A percentile compares a stretch with the other conserved stretches of the same genome.
Evolutionary conservation across 2,888 invertebrate genomes (phyloP).

Genomic region (Drosophila setosimentum): DNA sequence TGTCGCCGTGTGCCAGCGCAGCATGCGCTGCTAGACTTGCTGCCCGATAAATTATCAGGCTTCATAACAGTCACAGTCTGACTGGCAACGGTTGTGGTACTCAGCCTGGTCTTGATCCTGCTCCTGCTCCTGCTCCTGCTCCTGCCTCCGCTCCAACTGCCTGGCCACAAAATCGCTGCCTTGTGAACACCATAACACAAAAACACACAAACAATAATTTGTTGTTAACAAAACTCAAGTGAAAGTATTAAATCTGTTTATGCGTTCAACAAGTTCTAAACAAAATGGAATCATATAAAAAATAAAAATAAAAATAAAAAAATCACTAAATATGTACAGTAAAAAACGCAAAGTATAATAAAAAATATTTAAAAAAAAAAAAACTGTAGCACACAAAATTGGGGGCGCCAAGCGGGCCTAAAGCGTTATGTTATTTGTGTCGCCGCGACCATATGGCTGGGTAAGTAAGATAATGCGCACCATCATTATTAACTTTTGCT

Average conservation of each 20-base stretch:
- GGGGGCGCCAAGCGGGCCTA: constrained; percentile 35
- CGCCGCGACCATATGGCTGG: constrained; percentile 66
- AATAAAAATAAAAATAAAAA: constrained; percentile 1
- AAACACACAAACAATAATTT: constrained; percentile 27
- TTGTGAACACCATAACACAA: constrained; percentile 5
- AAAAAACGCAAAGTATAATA: neutral
- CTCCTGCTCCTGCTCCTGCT: constrained; percentile 4
- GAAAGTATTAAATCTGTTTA: constrained; percentile 25
- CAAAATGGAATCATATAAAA: neutral
- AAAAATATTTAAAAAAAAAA: constrained; percentile 5
- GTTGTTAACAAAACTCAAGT: constrained; percentile 45
- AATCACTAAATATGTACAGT: constrained; percentile 5
- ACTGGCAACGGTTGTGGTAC: constrained; percentile 74
- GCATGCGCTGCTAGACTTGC: constrained; percentile 79
- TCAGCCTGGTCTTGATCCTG: constrained; percentile 14
- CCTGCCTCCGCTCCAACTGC: constrained; percentile 5
- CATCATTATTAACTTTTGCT: constrained; percentile 72
- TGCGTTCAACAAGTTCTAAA: constrained; percentile 9
- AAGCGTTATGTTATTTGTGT: constrained; percentile 15
- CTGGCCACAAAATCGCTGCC: neutral
- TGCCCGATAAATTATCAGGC: constrained; percentile 83
- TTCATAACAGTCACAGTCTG: constrained; percentile 79
- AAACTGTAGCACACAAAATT: constrained; percentile 35
- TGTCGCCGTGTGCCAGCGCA: constrained; percentile 49
- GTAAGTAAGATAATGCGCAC: constrained; percentile 70